phyloP scores from a whole-genome alignment of 2,797 vertebrate genomes.

The Atherinosoma microstoma region DNA sequence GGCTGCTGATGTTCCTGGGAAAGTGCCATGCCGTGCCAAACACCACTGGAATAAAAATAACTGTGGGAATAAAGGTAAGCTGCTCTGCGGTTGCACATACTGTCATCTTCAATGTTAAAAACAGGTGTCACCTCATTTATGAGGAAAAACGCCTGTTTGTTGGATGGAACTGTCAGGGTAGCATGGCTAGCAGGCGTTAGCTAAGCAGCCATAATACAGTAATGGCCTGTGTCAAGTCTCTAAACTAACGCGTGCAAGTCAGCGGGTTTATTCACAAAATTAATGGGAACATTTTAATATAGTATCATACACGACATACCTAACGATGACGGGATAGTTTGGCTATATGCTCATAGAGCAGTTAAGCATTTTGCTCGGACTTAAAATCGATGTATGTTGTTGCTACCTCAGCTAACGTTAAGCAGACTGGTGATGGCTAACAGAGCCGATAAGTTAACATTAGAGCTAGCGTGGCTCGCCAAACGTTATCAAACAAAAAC shows the following conservation, averaged over 20 bases:
- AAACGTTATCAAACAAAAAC: neutral
- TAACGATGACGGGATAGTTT: neutral
- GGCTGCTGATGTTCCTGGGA: constrained; percentile 76
- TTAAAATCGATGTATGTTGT: constrained; percentile 36
- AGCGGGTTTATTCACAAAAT: constrained; percentile 8
- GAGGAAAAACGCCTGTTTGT: constrained; percentile 27
- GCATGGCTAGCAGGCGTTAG: constrained; percentile 70
- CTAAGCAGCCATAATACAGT: constrained; percentile 50
- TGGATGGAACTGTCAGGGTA: constrained; percentile 48
- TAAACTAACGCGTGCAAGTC: constrained; percentile 29
- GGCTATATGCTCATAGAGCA: neutral
- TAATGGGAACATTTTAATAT: neutral
- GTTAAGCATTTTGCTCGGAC: constrained; percentile 5
- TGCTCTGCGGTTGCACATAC: neutral
- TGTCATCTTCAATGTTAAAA: neutral
- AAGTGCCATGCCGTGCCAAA: constrained; percentile 81
- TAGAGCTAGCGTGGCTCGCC: constrained; percentile 13
- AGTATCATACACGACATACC: neutral
- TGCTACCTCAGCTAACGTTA: constrained; percentile 56
- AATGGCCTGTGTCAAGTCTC: constrained; percentile 67
- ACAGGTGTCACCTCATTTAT: constrained; percentile 2
- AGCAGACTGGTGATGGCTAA: constrained; percentile 48
- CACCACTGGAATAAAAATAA: constrained; percentile 71
- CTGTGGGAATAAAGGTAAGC: constrained; percentile 77
- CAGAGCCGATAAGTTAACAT: constrained; percentile 38